Evolutionary conservation across 2,888 invertebrate genomes (phyloP).

Genomic region (Perizoma flavofasciatum): DNA sequence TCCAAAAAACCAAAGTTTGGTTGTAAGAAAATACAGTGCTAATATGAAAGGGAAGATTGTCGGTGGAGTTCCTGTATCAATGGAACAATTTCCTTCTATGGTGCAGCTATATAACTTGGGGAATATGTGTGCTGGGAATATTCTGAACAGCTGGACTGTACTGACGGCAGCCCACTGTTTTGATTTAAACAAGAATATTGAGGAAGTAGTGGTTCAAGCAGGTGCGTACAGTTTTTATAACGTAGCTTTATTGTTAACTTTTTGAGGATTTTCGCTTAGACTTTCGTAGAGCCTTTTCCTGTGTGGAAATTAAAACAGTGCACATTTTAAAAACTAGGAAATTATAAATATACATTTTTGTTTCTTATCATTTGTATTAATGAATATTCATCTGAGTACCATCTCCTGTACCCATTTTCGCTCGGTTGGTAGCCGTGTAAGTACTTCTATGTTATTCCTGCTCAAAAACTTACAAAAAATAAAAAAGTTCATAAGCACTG

Average conservation of each 20-base stretch:
- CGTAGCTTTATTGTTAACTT: not conserved
- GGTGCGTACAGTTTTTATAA: constrained; percentile 48
- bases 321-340: too few relatives aligned
- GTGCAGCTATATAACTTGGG: constrained; percentile 62
- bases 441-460: too few relatives aligned
- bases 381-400: too few relatives aligned
- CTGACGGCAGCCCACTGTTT: constrained; percentile 70
- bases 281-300: too few relatives aligned
- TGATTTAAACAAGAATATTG: constrained; percentile 47
- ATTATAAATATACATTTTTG: too few relatives aligned
- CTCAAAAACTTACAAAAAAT: too few relatives aligned
- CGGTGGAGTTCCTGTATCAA: constrained; percentile 49
- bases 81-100: constrained; percentile 55
- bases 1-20: not conserved
- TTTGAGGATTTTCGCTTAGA: constrained; percentile 1
- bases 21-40: not conserved
- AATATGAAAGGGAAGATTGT: constrained; percentile 50
- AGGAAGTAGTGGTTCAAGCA: constrained; percentile 56
- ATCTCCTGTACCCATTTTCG: too few relatives aligned
- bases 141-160: constrained; percentile 60
- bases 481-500: too few relatives aligned
- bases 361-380: too few relatives aligned
- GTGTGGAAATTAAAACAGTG: not conserved
- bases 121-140: constrained; percentile 59
- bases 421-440: too few relatives aligned